Evolutionary conservation across 2,888 invertebrate genomes (phyloP), one percentile per base, ranked within the genome.

Genomic region (Conomelus anceps): DNA sequence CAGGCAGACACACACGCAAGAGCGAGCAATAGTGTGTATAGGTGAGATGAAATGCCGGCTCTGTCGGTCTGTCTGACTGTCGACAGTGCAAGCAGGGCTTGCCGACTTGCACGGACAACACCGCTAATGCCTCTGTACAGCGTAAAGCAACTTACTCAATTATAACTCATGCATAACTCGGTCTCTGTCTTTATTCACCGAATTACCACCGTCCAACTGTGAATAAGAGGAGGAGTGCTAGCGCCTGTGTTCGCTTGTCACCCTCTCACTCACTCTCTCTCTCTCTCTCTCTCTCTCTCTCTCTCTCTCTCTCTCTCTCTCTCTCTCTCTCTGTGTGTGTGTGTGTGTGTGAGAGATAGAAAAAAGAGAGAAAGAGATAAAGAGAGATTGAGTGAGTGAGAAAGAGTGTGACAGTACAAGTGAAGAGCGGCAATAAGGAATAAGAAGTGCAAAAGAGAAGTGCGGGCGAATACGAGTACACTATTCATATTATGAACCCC

Each of bases 301-400:
- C n/a, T n/a, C n/a, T n/a, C n/a, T n/a, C n/a, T n/a, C n/a, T n/a
- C n/a, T n/a, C n/a, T n/a, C n/a, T n/a, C n/a, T n/a, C n/a, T n/a
- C n/a, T n/a, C n/a, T n/a, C n/a, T n/a, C n/a, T 26, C n/a, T 7
- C n/a, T n/a, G 63, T n/a, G 63, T 63, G 63, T n/a, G 1, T 0
- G 3, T 63, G 7, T n/a, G n/a, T n/a, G 7, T n/a, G 63, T 0
- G 63, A 63, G n/a, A 63, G n/a, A 63, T 3, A 20, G 3, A 34
- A n/a, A 23, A 89, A 87, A 41, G 26, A 86, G 29, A 87, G 87
- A 22, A 63, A 22, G 89, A 86, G 89, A 84, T 23, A 87, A 89
- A 84, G 88, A 87, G 89, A 89, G 89, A 87, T 89, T 63, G 88
- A 84, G 87, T 85, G 88, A 85, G 90, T 23, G 90, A 88, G 87